Base-by-base conservation (phyloP, 1,140 invertebrate species). In the Samia ricini region DNA sequence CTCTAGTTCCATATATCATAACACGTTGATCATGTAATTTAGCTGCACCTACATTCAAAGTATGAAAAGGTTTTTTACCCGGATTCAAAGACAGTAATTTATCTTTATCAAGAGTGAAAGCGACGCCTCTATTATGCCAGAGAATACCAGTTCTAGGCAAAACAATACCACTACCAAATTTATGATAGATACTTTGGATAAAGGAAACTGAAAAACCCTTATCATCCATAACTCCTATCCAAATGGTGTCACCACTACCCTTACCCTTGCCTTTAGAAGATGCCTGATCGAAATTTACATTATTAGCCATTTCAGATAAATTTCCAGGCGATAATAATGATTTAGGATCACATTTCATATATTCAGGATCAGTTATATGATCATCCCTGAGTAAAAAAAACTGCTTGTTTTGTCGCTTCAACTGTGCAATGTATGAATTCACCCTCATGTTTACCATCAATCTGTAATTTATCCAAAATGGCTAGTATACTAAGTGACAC, bases 181-280 rank as follows among this genome's bases (percentile, higher is more conserved):
- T 15, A 68, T 85, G 74, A 50, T 83, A 89, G 49, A 82, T 58
- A 36, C 87, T 89, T 68, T 88, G 87, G 60, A 89, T 89, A 71
- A 81, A 89, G 57, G 87, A 88, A 58, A 89, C 84, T 19, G 81
- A 88, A 69, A 80, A 89, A 5, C 87, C 87, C 74, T 77, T 79
- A 21, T 68, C 72, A 64, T 89, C 87, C 87, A 89, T 88, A 33
- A 79, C 74, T 36, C 85, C 87, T 73, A 89, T 73, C 87, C 87
- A 89, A 63, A 88, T 70, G 12, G 87, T 89, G 61, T 89, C 87
- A 15, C 84, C 83, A 18, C 79, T 66, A 5, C 79, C 83, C 60
- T 78, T 79, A 12, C 74, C 77, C 54, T 72, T 69, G 22, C 62
- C 73, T 20, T 61, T 54, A 12, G 59, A 36, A 36, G 73, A 72